A percentile compares a stretch with the other conserved stretches of the same genome.
Evolutionary conservation across 2,797 vertebrate genomes (phyloP).

Genomic region (Hippoglossus hippoglossus): DNA sequence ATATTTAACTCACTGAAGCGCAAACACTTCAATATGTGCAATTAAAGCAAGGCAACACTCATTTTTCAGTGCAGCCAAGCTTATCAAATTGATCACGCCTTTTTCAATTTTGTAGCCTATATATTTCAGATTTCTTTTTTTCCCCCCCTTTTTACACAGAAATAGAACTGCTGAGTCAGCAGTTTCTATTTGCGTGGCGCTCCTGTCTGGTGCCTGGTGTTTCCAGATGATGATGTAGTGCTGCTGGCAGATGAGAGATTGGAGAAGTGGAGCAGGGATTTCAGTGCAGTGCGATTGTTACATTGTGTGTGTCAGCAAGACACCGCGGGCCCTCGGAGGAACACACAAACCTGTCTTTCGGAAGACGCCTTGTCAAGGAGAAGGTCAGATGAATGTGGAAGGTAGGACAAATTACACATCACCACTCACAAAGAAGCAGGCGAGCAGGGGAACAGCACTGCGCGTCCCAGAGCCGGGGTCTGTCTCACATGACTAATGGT

Average conservation of each 20-base stretch:
- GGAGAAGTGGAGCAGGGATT: conserved; percentile 54
- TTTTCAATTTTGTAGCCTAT: conserved; percentile 41
- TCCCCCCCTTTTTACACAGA: conserved; percentile 23
- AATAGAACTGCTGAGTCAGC: conserved; percentile 60
- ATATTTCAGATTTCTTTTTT: conserved; percentile 46
- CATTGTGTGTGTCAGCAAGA: conserved; percentile 70
- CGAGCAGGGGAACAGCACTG: conserved; percentile 38
- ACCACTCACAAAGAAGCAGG: conserved; percentile 55
- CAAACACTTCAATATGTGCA: conserved; percentile 73
- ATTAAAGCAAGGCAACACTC: conserved; percentile 76
- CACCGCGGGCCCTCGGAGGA: conserved; percentile 47
- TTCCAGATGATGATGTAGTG: conserved; percentile 69
- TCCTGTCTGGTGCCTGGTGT: conserved; percentile 33
- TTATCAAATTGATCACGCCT: conserved; percentile 75
- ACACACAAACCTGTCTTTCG: conserved; percentile 65
- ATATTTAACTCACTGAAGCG: conserved; percentile 61
- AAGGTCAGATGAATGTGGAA: conserved; percentile 71
- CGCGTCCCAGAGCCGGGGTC: conserved; percentile 58
- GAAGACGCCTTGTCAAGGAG: conserved; percentile 61
- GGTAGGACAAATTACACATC: conserved; percentile 73
- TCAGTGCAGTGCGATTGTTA: conserved; percentile 42
- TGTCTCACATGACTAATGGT: conserved; percentile 75
- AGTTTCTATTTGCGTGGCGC: conserved; percentile 72
- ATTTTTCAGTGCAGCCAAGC: conserved; percentile 77
- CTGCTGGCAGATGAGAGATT: conserved; percentile 59